Conservation (phyloP, 2,888 invertebrate species). For the Dugesia japonica region DNA sequence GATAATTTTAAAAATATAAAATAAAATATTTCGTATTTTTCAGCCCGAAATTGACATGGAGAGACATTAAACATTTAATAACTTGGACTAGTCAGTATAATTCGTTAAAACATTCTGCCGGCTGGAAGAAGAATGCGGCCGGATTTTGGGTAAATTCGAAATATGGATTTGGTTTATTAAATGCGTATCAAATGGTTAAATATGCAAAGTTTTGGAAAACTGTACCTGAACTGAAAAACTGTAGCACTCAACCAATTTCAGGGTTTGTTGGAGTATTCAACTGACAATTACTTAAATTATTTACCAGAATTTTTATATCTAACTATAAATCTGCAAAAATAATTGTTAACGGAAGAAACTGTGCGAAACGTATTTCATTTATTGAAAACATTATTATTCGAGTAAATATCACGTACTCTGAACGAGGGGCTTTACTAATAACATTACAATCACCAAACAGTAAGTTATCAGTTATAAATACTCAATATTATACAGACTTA, state of each 20-base stretch:
- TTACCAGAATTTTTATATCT: too few relatives aligned
- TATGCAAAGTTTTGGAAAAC: conserved; percentile 58
- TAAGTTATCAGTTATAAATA: too few relatives aligned
- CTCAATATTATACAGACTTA: too few relatives aligned
- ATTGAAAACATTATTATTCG: conserved; percentile 71
- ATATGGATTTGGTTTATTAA: conserved; percentile 75
- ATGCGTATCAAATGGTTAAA: conserved; percentile 61
- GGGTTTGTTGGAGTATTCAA: too few relatives aligned
- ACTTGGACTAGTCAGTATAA: conserved; percentile 66
- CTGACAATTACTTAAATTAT: too few relatives aligned
- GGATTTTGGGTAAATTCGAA: conserved; percentile 62
- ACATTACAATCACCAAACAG: conserved; percentile 63
- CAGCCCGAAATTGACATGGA: conserved; percentile 68
- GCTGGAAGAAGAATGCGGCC: conserved; percentile 61
- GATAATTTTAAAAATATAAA: too few relatives aligned
- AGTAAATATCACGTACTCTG: conserved; percentile 57
- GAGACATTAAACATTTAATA: conserved; percentile 74
- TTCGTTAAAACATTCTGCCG: conserved; percentile 51
- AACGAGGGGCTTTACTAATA: conserved; percentile 63
- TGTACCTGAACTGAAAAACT: conserved; percentile 48
- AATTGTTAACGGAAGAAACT: not conserved
- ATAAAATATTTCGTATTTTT: too few relatives aligned
- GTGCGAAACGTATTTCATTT: conserved; percentile 54
- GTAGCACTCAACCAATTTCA: conserved; percentile 37
- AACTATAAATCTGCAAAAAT: not conserved